These are phyloP conservation scores for Notarius lentiginosus DNA, from an alignment of 2,113 vertebrate species.

Conservation along the genomic window DNA sequence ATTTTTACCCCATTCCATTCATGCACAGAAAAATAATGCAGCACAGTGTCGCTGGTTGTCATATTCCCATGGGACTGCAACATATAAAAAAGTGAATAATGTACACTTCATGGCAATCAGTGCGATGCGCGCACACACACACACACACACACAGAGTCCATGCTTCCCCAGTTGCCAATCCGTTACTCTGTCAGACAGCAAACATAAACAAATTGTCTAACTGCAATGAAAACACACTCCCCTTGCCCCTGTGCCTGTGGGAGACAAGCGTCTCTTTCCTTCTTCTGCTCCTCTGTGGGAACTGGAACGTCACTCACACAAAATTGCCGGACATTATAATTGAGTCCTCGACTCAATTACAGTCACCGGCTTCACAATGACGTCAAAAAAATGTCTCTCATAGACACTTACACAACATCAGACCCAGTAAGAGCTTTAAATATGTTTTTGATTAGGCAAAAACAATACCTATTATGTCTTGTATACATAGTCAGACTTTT, in stretches of 20 bases:
- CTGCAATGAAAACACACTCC: slow-evolving; percentile 43
- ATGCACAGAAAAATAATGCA: slow-evolving; percentile 9
- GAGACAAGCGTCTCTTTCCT: slow-evolving; percentile 28
- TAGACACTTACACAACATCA: background rate
- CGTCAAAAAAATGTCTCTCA: background rate
- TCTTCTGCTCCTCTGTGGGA: slow-evolving; percentile 24
- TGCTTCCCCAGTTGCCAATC: slow-evolving; percentile 43
- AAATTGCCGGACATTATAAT: slow-evolving; percentile 16
- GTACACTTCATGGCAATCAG: slow-evolving; percentile 23
- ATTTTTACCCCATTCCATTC: slow-evolving; percentile 24
- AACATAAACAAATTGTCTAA: slow-evolving; percentile 46
- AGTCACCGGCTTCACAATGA: slow-evolving; percentile 4
- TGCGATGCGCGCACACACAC: slow-evolving; percentile 32
- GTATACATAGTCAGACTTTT: background rate
- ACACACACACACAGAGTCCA: slow-evolving; percentile 29
- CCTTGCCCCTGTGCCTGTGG: background rate
- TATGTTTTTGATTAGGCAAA: background rate
- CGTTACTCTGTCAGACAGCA: slow-evolving; percentile 40
- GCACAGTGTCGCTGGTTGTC: slow-evolving; percentile 5
- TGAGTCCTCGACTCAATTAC: slow-evolving; percentile 7
- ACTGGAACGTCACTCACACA: slow-evolving; percentile 29
- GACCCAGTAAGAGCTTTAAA: background rate
- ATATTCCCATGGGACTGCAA: slow-evolving; percentile 7
- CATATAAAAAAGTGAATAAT: slow-evolving; percentile 34
- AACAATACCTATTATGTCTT: background rate